Percentiles rank a stretch among this genome's conserved stretches.
Conservation (phyloP, 2,888 invertebrate species). For the Amitus sp. region DNA sequence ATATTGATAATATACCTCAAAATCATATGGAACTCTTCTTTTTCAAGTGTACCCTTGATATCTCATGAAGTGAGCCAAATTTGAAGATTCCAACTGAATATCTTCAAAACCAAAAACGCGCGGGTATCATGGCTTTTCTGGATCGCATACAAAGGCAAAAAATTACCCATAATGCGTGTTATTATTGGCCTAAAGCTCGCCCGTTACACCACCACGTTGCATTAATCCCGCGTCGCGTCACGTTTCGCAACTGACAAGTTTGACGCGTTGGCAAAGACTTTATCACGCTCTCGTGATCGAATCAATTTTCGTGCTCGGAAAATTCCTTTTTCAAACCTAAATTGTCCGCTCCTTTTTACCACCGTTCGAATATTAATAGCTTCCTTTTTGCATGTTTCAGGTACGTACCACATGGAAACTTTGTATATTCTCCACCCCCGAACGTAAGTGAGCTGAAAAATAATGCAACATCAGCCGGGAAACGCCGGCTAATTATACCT, state of each 20-base stretch:
- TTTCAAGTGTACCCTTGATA: too few species aligned
- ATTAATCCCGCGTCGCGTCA: conserved; percentile 36
- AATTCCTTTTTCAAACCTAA: conserved; percentile 35
- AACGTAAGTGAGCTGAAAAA: background rate
- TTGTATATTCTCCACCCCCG: conserved; percentile 8
- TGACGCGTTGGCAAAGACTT: conserved; percentile 37
- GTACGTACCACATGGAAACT: conserved; percentile 42
- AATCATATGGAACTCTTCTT: too few species aligned
- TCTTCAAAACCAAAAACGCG: too few species aligned
- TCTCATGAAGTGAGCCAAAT: too few species aligned
- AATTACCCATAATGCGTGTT: too few species aligned
- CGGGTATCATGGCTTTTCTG: too few species aligned
- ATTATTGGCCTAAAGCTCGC: conserved; percentile 40
- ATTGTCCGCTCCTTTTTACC: conserved; percentile 31
- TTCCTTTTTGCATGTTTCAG: conserved; percentile 33
- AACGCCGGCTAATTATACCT: background rate
- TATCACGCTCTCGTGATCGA: conserved; percentile 41
- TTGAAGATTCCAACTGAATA: too few species aligned
- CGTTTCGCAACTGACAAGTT: conserved; percentile 36
- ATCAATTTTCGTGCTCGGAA: conserved; percentile 38
- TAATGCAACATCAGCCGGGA: background rate
- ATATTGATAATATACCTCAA: too few species aligned
- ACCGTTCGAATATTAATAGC: conserved; percentile 36
- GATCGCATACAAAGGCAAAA: too few species aligned
- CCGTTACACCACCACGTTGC: conserved; percentile 35